These are phyloP conservation scores for Characodon lateralis DNA, from an alignment of 2,797 vertebrate species.

Conservation along the genomic window DNA sequence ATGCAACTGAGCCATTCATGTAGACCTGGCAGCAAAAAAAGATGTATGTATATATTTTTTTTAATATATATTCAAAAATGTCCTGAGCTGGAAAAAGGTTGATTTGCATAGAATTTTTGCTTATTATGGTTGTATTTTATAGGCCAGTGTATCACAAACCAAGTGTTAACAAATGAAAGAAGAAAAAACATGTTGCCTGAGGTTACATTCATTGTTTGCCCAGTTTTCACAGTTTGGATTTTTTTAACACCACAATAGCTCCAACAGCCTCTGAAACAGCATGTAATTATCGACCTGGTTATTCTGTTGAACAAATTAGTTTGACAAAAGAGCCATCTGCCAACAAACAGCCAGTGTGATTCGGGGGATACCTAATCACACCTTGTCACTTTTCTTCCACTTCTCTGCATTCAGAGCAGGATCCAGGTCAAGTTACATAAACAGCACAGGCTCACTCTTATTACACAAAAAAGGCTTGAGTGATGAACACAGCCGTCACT, in stretches of 20 bases:
- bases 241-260: conserved; percentile 67
- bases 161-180: background rate
- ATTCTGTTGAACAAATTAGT: conserved; percentile 79
- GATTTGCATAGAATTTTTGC: background rate
- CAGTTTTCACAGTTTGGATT: conserved; percentile 56
- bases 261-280: conserved; percentile 60
- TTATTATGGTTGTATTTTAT: background rate
- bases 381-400: conserved; percentile 80
- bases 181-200: conserved; percentile 29
- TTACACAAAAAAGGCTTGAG: conserved; percentile 22
- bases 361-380: conserved; percentile 69
- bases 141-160: conserved; percentile 10
- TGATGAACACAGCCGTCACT: conserved; percentile 43
- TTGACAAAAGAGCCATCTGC: conserved; percentile 79
- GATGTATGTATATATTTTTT: fast-evolving
- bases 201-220: conserved; percentile 40
- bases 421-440: conserved; percentile 73
- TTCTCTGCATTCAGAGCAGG: conserved; percentile 45
- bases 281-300: conserved; percentile 78
- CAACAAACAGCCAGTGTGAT: conserved; percentile 74
- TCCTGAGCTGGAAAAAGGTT: background rate
- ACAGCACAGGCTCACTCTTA: conserved; percentile 71
- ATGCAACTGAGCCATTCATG: conserved; percentile 43
- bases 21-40: conserved; percentile 6
- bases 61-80: background rate